Conservation (phyloP, 2,113 vertebrate genomes). For the Halichoeres trimaculatus region DNA sequence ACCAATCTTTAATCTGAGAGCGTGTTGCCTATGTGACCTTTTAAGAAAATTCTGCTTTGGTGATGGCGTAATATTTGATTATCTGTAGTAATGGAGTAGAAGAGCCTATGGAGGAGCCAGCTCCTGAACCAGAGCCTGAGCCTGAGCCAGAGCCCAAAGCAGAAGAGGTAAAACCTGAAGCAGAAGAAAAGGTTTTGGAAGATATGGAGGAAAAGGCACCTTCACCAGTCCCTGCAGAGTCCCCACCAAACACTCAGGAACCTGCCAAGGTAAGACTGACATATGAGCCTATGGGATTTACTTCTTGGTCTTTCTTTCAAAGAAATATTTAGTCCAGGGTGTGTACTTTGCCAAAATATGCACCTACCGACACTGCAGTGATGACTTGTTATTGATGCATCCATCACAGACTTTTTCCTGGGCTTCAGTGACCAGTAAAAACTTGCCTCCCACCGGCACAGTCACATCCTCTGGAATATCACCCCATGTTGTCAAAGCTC, state of each 20-base stretch:
- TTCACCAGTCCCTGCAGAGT: slow-evolving; percentile 91
- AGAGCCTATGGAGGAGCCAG: slow-evolving; percentile 81
- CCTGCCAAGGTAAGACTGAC: slow-evolving; percentile 88
- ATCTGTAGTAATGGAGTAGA: slow-evolving; percentile 79
- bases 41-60: background rate
- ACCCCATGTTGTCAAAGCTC: slow-evolving; percentile 96
- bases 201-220: slow-evolving; percentile 92
- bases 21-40: background rate
- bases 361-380: background rate
- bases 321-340: background rate
- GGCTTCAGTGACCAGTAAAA: slow-evolving; percentile 99
- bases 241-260: slow-evolving; percentile 89
- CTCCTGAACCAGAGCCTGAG: slow-evolving; percentile 75
- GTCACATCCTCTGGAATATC: slow-evolving; percentile 95
- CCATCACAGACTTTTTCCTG: slow-evolving; percentile 96
- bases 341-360: background rate
- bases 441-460: slow-evolving; percentile 96
- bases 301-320: background rate
- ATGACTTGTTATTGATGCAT: slow-evolving; percentile 33
- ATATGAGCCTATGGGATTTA: background rate
- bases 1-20: background rate
- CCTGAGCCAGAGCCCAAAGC: slow-evolving; percentile 83
- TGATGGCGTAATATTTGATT: background rate
- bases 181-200: slow-evolving; percentile 90
- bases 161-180: slow-evolving; percentile 89